These are phyloP conservation scores for Climacteris rufus DNA, from an alignment of 2,113 vertebrate genomes.

Conservation along the genomic window DNA sequence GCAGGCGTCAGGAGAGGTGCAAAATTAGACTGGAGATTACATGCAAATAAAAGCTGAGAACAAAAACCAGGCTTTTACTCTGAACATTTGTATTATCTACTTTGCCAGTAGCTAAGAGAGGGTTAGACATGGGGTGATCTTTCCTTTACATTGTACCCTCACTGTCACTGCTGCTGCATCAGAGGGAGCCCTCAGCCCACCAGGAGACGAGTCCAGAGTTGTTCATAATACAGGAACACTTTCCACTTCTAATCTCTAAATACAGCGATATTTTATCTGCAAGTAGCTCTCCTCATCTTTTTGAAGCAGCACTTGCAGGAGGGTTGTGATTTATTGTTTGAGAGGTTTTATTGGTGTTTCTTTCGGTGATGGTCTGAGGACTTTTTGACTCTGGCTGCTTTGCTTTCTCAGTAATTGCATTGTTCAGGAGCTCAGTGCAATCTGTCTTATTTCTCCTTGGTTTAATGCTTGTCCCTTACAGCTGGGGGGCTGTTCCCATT, in stretches of 20 bases:
- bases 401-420: slow-evolving; percentile 38
- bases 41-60: not conserved
- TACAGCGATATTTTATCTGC: not conserved
- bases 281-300: not conserved
- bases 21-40: not conserved
- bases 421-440: not conserved
- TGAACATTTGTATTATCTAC: not conserved
- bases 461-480: not conserved
- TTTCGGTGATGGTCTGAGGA: not conserved
- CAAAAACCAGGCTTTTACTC: not conserved
- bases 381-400: not conserved
- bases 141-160: not conserved
- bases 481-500: not conserved
- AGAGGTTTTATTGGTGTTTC: not conserved
- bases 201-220: not conserved
- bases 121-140: not conserved
- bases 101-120: not conserved
- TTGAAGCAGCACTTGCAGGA: not conserved
- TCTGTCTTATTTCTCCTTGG: slow-evolving; percentile 5
- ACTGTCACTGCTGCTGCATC: not conserved
- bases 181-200: not conserved
- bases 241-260: not conserved
- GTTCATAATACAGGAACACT: not conserved
- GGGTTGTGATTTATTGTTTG: not conserved
- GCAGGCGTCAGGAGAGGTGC: not conserved